phyloP scores from a whole-genome alignment of 2,888 invertebrate genomes.

The Microctonus aethiopoides region DNA sequence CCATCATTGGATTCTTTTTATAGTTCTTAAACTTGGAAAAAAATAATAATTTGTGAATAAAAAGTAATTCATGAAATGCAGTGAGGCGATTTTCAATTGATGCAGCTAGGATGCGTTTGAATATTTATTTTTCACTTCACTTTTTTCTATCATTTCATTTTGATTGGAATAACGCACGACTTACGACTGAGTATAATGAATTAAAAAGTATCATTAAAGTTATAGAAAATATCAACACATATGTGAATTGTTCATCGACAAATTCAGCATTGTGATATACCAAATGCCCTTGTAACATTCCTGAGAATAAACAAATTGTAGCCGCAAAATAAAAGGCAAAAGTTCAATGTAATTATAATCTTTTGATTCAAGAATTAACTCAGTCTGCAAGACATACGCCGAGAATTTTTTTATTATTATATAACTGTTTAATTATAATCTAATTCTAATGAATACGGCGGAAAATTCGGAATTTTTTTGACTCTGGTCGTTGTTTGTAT shows the following conservation, averaged over 20 bases:
- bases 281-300: slow-evolving; percentile 43
- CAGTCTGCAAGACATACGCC: slow-evolving; percentile 23
- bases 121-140: slow-evolving; percentile 13
- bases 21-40: too few species aligned
- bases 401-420: background rate
- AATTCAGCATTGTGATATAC: slow-evolving; percentile 31
- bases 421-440: background rate
- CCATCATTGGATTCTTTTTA: slow-evolving; percentile 25
- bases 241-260: slow-evolving; percentile 13
- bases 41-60: background rate
- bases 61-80: slow-evolving; percentile 27
- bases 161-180: slow-evolving; percentile 27
- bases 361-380: slow-evolving; percentile 21
- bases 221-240: background rate
- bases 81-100: slow-evolving; percentile 32
- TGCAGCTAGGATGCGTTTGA: slow-evolving; percentile 34
- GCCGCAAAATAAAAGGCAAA: background rate
- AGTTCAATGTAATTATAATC: background rate
- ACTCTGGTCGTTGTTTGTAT: slow-evolving; percentile 1
- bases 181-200: slow-evolving; percentile 29
- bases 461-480: background rate
- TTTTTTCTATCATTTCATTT: slow-evolving; percentile 24
- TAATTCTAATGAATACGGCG: background rate
- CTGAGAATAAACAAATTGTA: slow-evolving; percentile 39
- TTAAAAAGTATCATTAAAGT: background rate